phyloP scores from a whole-genome alignment of 2,888 invertebrate species.

The Hetaerina titia region DNA sequence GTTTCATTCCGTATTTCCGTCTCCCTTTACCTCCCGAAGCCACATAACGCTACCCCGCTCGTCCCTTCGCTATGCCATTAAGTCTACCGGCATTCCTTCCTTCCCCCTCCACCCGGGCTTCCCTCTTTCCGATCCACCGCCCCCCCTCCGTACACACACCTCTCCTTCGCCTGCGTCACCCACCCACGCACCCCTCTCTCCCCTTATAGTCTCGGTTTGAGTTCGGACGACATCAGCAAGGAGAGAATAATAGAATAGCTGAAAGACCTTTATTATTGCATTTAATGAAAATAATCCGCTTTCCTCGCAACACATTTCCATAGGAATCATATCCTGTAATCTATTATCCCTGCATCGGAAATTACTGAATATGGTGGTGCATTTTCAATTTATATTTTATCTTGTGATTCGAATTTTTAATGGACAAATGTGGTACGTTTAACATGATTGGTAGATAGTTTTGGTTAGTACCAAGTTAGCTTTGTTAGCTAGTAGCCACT shows the following conservation, averaged over 20 bases:
- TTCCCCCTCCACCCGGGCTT: not conserved
- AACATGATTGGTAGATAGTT: too few species aligned
- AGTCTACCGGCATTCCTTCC: not conserved
- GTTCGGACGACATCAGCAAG: not conserved
- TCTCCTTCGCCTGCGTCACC: not conserved
- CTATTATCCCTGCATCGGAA: too few species aligned
- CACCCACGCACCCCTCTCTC: not conserved
- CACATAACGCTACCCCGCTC: not conserved
- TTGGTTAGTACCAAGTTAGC: too few species aligned
- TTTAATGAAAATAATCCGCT: too few species aligned
- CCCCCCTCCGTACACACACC: not conserved
- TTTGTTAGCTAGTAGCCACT: too few species aligned
- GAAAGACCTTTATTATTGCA: too few species aligned
- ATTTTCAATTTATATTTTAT: too few species aligned
- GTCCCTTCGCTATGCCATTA: not conserved
- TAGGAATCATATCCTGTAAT: too few species aligned
- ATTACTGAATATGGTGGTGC: too few species aligned
- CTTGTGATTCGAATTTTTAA: too few species aligned
- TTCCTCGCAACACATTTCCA: too few species aligned
- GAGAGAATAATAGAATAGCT: not conserved
- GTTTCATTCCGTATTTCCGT: not conserved
- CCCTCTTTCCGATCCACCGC: not conserved
- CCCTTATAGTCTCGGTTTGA: not conserved
- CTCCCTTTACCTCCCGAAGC: constrained; percentile 45
- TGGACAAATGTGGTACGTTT: too few species aligned